Base-by-base conservation (phyloP, 2,888 invertebrate genomes). In the Pseudococcus jackbeardsleyi region DNA sequence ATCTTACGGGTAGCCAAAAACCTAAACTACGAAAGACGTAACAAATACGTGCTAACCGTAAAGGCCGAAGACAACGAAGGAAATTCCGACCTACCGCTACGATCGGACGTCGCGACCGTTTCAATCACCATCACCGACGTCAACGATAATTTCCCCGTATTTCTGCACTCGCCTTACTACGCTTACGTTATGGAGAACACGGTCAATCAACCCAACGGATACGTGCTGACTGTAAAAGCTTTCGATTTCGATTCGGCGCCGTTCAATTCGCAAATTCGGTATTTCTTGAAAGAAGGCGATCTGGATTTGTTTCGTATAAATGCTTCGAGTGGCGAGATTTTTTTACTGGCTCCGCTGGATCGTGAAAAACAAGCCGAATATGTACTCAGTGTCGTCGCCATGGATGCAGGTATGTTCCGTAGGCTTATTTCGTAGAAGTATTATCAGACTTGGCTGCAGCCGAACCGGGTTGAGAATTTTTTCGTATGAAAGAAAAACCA, bases 171-270 rank as follows among this genome's bases (percentile, higher is more conserved):
- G n/a, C 98, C 98, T 0, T 98, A 98, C 92, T 93, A 97, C 91
- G 97, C 97, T 6, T 96, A 96, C 91, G 97, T 98, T 89, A 96
- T 97, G 95, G 98, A 99, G 93, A 97, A 97, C 92, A 95, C 96
- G 90, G 94, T 96, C 89, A 96, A 96, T 89, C 95, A 96, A 85
- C 95, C 94, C 90, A 95, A 93, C 90, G 96, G 96, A 86, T 96
- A 96, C 91, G 94, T 96, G 90, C 90, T 90, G 64, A 90, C 96
- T 90, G 96, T 98, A 85, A 94, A 95, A 90, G 98, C 98, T 42
- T 95, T 95, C 92, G 98, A 98, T 91, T 97, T 97, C 89, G 98
- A 98, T 92, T 96, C 97, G 86, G 95, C 96, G 89, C 96, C 96
- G 22, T 96, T 97, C 92, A 97, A 97, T 92, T 96, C 96, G 90